Conservation (phyloP, 2,113 vertebrate species). For the Hippocampus zosterae region DNA sequence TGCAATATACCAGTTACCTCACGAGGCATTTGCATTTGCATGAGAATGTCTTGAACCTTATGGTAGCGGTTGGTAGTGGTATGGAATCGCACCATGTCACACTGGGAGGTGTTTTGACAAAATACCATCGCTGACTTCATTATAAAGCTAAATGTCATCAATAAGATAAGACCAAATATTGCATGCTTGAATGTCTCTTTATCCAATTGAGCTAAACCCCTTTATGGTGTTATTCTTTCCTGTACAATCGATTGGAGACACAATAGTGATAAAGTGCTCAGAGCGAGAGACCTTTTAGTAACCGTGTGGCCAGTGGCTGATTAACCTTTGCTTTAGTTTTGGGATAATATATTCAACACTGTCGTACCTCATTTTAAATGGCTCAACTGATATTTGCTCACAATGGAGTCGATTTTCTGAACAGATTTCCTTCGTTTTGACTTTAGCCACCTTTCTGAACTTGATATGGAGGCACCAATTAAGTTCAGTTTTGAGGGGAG, state of each 20-base stretch:
- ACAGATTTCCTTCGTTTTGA: neutral
- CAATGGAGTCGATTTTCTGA: neutral
- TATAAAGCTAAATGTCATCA: conserved; percentile 31
- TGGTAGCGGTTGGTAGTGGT: neutral
- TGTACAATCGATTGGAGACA: conserved; percentile 31
- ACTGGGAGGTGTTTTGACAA: neutral
- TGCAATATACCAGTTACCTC: neutral
- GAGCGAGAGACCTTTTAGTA: conserved; percentile 27
- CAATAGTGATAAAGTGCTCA: conserved; percentile 25
- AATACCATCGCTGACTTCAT: conserved; percentile 2
- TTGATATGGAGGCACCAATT: neutral
- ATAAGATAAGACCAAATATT: conserved; percentile 30
- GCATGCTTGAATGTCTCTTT: conserved; percentile 22
- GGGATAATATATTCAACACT: conserved; percentile 23
- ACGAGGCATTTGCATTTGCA: neutral
- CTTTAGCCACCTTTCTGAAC: neutral
- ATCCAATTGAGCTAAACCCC: conserved; percentile 16
- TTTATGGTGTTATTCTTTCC: conserved; percentile 14
- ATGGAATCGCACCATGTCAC: neutral
- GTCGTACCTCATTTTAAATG: conserved; percentile 28
- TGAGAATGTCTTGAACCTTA: neutral
- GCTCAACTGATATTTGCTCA: conserved; percentile 39
- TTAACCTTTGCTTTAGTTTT: conserved; percentile 48
- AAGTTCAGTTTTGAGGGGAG: neutral
- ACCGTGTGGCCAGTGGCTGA: neutral